Percentiles rank a stretch among this genome's conserved stretches.
Conservation (phyloP, 2,113 vertebrate species). For the Thunnus maccoyii region DNA sequence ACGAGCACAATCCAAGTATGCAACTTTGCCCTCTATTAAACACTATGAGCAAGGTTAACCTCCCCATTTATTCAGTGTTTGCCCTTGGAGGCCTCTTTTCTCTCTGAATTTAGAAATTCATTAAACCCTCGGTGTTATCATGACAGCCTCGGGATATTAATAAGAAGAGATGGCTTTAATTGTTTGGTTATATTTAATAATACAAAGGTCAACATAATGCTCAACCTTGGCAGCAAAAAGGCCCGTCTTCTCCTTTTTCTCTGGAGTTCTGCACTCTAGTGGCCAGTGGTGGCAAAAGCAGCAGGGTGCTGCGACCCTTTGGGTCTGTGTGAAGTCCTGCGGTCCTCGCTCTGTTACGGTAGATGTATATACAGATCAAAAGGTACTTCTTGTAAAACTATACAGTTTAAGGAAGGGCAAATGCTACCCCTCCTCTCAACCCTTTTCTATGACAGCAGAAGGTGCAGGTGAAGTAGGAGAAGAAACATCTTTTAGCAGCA, state of each 20-base stretch:
- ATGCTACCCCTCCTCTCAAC: slow-evolving; percentile 40
- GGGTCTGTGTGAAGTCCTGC: slow-evolving; percentile 43
- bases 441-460: slow-evolving; percentile 31
- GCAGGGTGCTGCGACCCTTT: neutral
- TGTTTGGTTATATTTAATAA: slow-evolving; percentile 65
- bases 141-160: slow-evolving; percentile 59
- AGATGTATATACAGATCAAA: slow-evolving; percentile 9
- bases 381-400: slow-evolving; percentile 7
- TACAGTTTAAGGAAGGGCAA: slow-evolving; percentile 23
- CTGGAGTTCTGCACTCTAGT: slow-evolving; percentile 70
- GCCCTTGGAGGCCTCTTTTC: slow-evolving; percentile 46
- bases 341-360: neutral
- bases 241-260: slow-evolving; percentile 1
- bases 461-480: no score
- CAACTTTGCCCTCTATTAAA: slow-evolving; percentile 54
- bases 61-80: slow-evolving; percentile 44
- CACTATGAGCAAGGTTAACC: slow-evolving; percentile 54
- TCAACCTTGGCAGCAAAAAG: slow-evolving; percentile 58
- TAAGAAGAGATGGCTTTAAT: slow-evolving; percentile 47
- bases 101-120: slow-evolving; percentile 48
- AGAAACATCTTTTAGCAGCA: neutral
- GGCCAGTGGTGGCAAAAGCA: slow-evolving; percentile 35
- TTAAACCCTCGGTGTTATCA: slow-evolving; percentile 41
- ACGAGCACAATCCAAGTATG: neutral
- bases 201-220: slow-evolving; percentile 62